Evolutionary conservation across 2,113 vertebrate species (phyloP), one percentile per base, ranked within the genome.

Genomic region (Atherinomorus stipes): DNA sequence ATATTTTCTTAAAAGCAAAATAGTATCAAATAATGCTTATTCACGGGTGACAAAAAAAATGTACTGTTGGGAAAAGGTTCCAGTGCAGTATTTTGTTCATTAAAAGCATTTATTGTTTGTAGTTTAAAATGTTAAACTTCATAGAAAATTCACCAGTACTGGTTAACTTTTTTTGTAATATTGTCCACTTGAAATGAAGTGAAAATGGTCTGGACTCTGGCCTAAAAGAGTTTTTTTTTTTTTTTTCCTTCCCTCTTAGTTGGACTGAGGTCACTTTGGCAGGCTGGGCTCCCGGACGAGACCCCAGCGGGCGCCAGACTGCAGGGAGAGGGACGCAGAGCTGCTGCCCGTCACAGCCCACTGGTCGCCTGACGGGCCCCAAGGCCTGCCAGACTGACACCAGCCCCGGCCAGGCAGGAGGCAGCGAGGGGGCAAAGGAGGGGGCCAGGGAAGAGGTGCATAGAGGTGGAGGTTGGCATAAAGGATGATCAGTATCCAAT

Each of bases 271-370:
- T 89, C 89, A 91, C 90, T 93, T 94, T 94, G 91, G 93, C 91
- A 91, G 90, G 50, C 85, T 86, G 77, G 71, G 79, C 81, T 88
- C 89, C 91, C 83, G 92, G 91, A 93, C 88, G 81, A 91, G 91
- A 90, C 85, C 90, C 86, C 90, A 88, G 85, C 85, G 89, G 91
- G 91, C 84, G 92, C 91, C 93, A 94, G 93, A 93, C 92, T 93
- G 91, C 84, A 76, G 90, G 90, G 90, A 89, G 87, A 89, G 89
- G 86, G 92, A 88, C 84, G 86, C 90, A 78, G 90, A 90, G 90
- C 81, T 85, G 83, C 89, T 85, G 89, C 90, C 89, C 92, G 93
- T 94, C 93, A 94, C 93, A 90, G 88, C 87, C 93, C 92, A 90
- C 85, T 92, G 90, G 88, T 90, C 88, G 42, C 90, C 90, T 94